Evolutionary conservation across 2,888 invertebrate genomes (phyloP), one percentile per base, ranked within the genome.

Genomic region (Drosophila recens): DNA sequence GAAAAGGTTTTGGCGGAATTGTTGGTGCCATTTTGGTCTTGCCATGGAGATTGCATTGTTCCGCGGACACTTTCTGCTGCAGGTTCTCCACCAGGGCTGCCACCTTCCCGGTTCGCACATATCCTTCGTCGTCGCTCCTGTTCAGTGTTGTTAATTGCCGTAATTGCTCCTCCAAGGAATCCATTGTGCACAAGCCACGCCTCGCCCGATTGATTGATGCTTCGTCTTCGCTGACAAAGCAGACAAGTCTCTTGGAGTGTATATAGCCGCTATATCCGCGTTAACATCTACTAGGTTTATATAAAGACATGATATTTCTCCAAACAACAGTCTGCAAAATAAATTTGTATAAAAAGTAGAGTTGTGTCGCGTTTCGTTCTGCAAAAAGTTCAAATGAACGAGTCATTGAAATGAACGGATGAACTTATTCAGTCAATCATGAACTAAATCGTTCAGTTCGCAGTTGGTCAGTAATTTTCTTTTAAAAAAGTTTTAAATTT

Each of bases 1-100:
- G 91, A 95, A 95, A 89, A 91, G 96, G 96, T 91, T 97, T 97
- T 10, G 97, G 97, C 49, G 97, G 97, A 66, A 96, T 96, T 61
- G 95, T 95, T 73, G 97, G 97, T 75, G 96, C 96, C 72, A 96
- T 93, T 93, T 96, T 97, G 80, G 94, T 70, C 4, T 11, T 54
- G 1, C 92, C 93, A 23, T 90, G 93, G 92, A 23, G 91, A 80
- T 90, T 33, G 43, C 20, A 48, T 17, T 51, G 56, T 20, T 46
- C 56, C 20, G 36, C 30, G 10, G 17, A 36, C 1, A 56, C 43
- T 49, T 70, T 73, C 8, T 82, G 71, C 11, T 80, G 72, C 15
- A 82, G 52, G 23, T 72, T 82, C 17, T 63, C 72, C 0, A 79
- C 72, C 30, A 77, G n/a, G 4, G 58, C 70, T n/a, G 72, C 64